Base-by-base conservation (phyloP, 1,140 invertebrate species). In the Drosophila leontia region DNA sequence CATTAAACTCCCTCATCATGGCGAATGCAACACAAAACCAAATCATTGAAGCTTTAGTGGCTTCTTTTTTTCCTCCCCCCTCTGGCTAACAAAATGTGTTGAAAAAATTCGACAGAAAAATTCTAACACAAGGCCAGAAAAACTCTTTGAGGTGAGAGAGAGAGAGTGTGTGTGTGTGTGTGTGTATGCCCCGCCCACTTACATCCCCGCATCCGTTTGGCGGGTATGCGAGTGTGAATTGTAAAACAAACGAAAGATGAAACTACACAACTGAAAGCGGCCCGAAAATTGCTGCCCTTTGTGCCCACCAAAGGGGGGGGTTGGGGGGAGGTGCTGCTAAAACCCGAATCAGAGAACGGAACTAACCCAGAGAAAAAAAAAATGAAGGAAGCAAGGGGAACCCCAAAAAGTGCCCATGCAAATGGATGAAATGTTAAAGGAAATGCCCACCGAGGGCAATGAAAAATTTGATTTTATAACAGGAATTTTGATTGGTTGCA, bases 401-500 rank as follows among this genome's bases (percentile, higher is more conserved):
- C 17, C 50, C 51, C 17, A 34, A 55, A 51, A 39, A 78, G 48
- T 57, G 56, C 51, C 50, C 42, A 34, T n/a, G 50, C 51, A 59
- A 59, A 61, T 78, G 55, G 48, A 15, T 61, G 82, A 81, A 85
- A 85, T 84, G 78, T 62, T 78, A 83, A 83, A 63, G 55, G 84
- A 88, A 86, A 80, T 69, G 76, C 80, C 68, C 67, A 29, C 78
- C 71, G 85, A 83, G 76, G 61, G 80, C 84, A 83, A 88, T 87
- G 84, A 88, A 88, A 88, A 88, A 88, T 90, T 88, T 84, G 84
- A 88, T 88, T 88, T 88, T 88, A 88, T 88, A 84, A 84, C 84
- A 84, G 84, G 84, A 88, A 88, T 88, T 88, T 88, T 88, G 84
- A 88, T 88, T 88, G 85, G 80, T 50, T 88, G 84, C 84, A 86